These are phyloP conservation scores for Tarsius wallacei DNA, from an alignment of 2,797 vertebrate species.

Conservation along the genomic window DNA sequence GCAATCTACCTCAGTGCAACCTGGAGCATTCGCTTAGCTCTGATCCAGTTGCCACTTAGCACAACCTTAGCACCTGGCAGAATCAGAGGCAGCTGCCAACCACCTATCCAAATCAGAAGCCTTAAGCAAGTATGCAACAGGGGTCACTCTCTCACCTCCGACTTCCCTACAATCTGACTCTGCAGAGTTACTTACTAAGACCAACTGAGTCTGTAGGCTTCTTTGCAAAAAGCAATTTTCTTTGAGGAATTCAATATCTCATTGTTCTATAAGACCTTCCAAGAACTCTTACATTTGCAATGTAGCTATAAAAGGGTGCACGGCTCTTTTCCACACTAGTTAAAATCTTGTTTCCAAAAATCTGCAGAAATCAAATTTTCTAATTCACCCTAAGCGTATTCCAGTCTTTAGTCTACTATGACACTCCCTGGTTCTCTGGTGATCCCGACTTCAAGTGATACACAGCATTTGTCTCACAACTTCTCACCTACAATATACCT, in stretches of 20 bases:
- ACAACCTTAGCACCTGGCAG: neutral
- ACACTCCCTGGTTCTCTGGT: neutral
- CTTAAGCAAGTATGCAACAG: neutral
- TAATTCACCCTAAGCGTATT: neutral
- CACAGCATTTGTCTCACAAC: slow-evolving; percentile 60
- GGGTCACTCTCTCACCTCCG: neutral
- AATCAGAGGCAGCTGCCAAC: slow-evolving; percentile 10
- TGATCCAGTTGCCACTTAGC: neutral
- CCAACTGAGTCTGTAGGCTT: neutral
- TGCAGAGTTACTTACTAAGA: neutral
- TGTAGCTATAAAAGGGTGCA: slow-evolving; percentile 51
- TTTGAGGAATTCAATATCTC: neutral
- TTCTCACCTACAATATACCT: slow-evolving; percentile 31
- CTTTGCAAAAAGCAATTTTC: slow-evolving; percentile 5
- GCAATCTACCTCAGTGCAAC: neutral
- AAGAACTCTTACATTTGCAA: slow-evolving; percentile 45
- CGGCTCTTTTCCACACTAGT: slow-evolving; percentile 56
- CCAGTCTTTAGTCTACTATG: slow-evolving; percentile 52
- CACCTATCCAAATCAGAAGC: neutral
- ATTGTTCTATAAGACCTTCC: no score
- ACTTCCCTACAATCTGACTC: neutral
- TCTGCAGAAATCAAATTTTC: slow-evolving; percentile 51
- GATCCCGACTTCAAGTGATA: slow-evolving; percentile 60
- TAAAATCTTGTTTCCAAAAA: slow-evolving; percentile 54
- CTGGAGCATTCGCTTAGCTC: neutral